Evolutionary conservation across 2,797 vertebrate genomes (phyloP).

Genomic region (Micropoecilia bifurca): DNA sequence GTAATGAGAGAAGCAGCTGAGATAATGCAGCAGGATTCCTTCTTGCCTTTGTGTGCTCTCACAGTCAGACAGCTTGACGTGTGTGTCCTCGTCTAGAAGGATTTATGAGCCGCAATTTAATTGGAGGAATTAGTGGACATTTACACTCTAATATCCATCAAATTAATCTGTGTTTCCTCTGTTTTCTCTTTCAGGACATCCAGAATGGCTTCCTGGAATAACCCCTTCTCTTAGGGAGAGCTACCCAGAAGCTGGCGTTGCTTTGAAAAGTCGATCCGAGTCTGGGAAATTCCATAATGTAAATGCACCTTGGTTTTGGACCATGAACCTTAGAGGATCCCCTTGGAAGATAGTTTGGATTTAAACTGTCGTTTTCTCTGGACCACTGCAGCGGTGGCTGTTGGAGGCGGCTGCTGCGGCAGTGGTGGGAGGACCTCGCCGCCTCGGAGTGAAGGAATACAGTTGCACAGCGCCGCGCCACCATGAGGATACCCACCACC

Average conservation of each 20-base stretch:
- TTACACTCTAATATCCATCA: conserved; percentile 69
- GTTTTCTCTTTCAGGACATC: conserved; percentile 77
- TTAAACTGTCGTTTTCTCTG: conserved; percentile 56
- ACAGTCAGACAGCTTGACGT: conserved; percentile 31
- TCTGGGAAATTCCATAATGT: conserved; percentile 86
- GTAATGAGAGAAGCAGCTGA: conserved; percentile 6
- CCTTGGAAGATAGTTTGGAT: conserved; percentile 83
- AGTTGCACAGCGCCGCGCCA: conserved; percentile 71
- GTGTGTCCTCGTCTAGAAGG: conserved; percentile 49
- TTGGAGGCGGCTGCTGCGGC: conserved; percentile 51
- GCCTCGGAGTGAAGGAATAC: conserved; percentile 62
- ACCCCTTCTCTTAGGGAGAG: conserved; percentile 79
- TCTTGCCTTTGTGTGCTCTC: conserved; percentile 35
- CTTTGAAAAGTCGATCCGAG: conserved; percentile 25
- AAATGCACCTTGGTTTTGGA: conserved; percentile 79
- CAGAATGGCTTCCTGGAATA: conserved; percentile 81
- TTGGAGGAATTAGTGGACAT: conserved; percentile 67
- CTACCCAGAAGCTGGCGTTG: conserved; percentile 62
- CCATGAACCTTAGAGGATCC: conserved; percentile 86
- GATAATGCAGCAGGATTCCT: conserved; percentile 7
- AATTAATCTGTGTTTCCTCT: conserved; percentile 56
- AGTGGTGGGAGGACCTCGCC: conserved; percentile 69
- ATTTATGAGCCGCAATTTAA: conserved; percentile 60
- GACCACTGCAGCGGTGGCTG: conserved; percentile 69
- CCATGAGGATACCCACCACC: conserved; percentile 93